Base-by-base conservation (phyloP, 2,797 vertebrate genomes). In the Hylomyscus alleni region DNA sequence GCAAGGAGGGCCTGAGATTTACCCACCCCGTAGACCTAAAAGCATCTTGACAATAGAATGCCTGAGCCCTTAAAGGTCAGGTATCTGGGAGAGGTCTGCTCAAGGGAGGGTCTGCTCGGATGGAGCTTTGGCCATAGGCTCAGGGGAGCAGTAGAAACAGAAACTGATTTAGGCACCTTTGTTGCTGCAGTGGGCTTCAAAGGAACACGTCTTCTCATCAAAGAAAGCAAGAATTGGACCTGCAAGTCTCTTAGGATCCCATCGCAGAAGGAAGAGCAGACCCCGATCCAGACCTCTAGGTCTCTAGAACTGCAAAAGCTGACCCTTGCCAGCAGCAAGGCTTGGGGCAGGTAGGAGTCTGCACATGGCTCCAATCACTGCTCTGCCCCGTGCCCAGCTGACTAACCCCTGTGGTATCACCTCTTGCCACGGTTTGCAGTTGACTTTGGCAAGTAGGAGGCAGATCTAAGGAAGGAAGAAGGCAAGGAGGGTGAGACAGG, bases 371-470 rank as follows among this genome's bases (percentile, higher is more conserved):
- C 34, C 58, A 60, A 3, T 84, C 82, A 54, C 40, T 20, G 6
- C 7, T 50, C 77, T 77, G 52, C 37, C 88, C 62, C 6, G 22
- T 58, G 50, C 24, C n/a, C 47, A 52, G 81, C 62, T 87, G 40
- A n/a, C 84, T 65, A 6, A 50, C 24, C 44, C n/a, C 69, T 47
- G n/a, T 40, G 44, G 13, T 1, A 17, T 69, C 62, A 7, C 75
- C 58, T 84, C 40, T 90, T 75, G 50, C 29, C 76, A 58, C 47
- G 62, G 67, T n/a, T 90, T 94, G 40, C 37, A 40, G 0, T 2
- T 95, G 69, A 75, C 20, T 90, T 95, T 77, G 54, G 54, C 60
- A 78, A 91, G 40, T 34, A 20, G 13, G 52, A 47, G 47, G 62
- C 84, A 37, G 1, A 75, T 56, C 3, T 47, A 56, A 56, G 89